phyloP scores from a whole-genome alignment of 1,140 invertebrate species.

The Carposina sasakii region DNA sequence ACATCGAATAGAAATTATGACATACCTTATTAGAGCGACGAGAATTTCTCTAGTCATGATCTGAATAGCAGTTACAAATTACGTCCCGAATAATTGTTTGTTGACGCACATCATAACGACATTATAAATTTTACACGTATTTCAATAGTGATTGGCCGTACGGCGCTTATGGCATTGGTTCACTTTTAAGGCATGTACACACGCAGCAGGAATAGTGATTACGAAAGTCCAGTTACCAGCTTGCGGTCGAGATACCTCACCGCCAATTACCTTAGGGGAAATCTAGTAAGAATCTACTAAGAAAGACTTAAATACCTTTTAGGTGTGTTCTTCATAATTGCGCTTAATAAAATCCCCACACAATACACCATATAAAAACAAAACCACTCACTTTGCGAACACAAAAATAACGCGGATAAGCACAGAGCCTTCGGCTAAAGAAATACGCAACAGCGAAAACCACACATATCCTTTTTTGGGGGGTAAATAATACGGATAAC shows the following conservation, averaged over 20 bases:
- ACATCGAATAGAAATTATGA: too few species aligned
- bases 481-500: slow-evolving; percentile 53
- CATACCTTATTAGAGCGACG: too few species aligned
- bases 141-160: slow-evolving; percentile 31
- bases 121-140: slow-evolving; percentile 49
- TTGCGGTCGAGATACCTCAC: slow-evolving; percentile 13
- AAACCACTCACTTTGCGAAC: slow-evolving; percentile 52
- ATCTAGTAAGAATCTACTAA: too few species aligned
- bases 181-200: slow-evolving; percentile 55
- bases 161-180: slow-evolving; percentile 41
- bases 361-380: slow-evolving; percentile 56
- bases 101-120: too few species aligned
- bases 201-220: slow-evolving; percentile 64
- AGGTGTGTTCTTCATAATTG: slow-evolving; percentile 57
- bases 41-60: too few species aligned
- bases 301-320: slow-evolving; percentile 44
- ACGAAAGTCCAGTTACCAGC: slow-evolving; percentile 64
- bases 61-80: slow-evolving; percentile 44
- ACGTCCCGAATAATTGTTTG: too few species aligned
- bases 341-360: slow-evolving; percentile 62
- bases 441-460: slow-evolving; percentile 24
- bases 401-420: slow-evolving; percentile 40
- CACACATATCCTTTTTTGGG: slow-evolving; percentile 48
- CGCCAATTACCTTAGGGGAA: slow-evolving; percentile 5
- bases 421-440: slow-evolving; percentile 17